Conservation (phyloP, 2,113 vertebrate species). For the Neotragus pygmaeus region DNA sequence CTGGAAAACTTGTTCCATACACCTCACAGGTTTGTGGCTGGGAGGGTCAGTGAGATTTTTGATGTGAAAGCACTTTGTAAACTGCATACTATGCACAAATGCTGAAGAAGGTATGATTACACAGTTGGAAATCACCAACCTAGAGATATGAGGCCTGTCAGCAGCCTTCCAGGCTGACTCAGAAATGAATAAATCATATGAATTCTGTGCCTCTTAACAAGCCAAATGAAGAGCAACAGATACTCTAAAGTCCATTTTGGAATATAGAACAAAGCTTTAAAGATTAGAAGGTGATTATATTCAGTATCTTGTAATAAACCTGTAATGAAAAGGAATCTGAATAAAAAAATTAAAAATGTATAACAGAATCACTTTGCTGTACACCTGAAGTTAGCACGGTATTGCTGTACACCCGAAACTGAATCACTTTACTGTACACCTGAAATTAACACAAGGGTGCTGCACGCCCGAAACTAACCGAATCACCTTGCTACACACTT, state of each 20-base stretch:
- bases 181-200: constrained; percentile 38
- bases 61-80: constrained; percentile 61
- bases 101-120: constrained; percentile 47
- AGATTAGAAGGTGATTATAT: background rate
- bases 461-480: too few species aligned
- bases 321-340: background rate
- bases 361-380: background rate
- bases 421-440: background rate
- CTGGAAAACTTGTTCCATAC: background rate
- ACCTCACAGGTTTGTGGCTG: background rate
- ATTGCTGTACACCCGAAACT: background rate
- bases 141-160: constrained; percentile 15
- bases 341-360: background rate
- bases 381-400: background rate
- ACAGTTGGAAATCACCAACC: constrained; percentile 54
- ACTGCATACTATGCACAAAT: constrained; percentile 43
- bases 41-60: constrained; percentile 30
- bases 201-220: background rate
- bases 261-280: background rate
- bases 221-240: background rate
- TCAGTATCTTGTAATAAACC: background rate
- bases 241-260: background rate
- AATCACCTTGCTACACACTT: too few species aligned
- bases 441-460: background rate
- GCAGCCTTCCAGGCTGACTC: constrained; percentile 34